Evolutionary conservation across 2,113 vertebrate genomes (phyloP).

Genomic region (Okapia johnstoni): DNA sequence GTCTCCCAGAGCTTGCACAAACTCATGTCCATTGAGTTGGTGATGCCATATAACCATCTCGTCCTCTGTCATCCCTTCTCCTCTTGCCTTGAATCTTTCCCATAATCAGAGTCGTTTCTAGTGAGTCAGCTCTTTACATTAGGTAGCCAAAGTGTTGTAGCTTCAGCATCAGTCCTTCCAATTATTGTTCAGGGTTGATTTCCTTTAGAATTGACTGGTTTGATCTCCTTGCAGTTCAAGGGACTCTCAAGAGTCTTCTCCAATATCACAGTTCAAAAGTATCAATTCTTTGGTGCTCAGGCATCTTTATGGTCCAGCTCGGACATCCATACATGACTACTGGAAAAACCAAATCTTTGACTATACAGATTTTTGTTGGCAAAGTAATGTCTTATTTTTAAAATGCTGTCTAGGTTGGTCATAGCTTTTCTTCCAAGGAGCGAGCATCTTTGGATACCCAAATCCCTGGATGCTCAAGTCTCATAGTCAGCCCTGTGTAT

Average conservation of each 20-base stretch:
- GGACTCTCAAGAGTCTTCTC: background rate
- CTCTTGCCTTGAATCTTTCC: background rate
- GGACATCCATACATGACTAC: background rate
- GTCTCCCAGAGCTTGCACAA: background rate
- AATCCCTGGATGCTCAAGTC: background rate
- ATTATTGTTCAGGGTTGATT: background rate
- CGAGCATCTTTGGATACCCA: background rate
- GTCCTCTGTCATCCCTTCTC: background rate
- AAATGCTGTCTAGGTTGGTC: background rate
- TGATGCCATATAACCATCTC: background rate
- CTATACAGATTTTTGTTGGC: background rate
- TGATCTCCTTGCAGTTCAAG: background rate
- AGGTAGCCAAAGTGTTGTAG: background rate
- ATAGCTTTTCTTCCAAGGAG: background rate
- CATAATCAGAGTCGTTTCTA: background rate
- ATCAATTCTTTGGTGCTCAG: background rate
- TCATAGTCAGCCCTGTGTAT: background rate
- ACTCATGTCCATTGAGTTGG: background rate
- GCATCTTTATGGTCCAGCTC: background rate
- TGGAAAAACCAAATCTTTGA: background rate
- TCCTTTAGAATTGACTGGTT: background rate
- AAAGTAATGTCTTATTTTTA: background rate
- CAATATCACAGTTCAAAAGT: background rate
- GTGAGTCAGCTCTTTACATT: background rate
- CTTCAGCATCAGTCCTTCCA: background rate